A percentile compares a stretch with the other conserved stretches of the same genome.
Evolutionary conservation across 2,888 invertebrate genomes (phyloP).

Genomic region (Marasmarcha lunaedactyla): DNA sequence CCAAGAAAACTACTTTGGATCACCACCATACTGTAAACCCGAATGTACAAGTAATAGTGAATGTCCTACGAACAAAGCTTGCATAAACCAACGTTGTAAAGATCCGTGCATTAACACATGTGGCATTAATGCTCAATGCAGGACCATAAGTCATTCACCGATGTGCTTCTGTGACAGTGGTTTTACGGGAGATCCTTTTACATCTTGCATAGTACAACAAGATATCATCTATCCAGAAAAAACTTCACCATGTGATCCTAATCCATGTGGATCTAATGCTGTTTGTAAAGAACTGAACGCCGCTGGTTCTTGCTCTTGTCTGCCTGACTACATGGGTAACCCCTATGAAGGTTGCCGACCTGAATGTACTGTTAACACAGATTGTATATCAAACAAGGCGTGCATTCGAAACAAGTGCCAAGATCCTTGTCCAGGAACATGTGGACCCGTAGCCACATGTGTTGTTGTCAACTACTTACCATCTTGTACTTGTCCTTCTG

Average conservation of each 20-base stretch:
- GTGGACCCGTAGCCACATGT: slow-evolving; percentile 79
- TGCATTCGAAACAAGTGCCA: slow-evolving; percentile 80
- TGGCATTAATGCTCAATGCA: slow-evolving; percentile 77
- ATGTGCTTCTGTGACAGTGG: slow-evolving; percentile 78
- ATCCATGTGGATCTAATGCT: slow-evolving; percentile 75
- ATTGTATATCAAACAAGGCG: slow-evolving; percentile 77
- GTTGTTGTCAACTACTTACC: slow-evolving; percentile 79
- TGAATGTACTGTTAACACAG: slow-evolving; percentile 79
- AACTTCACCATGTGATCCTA: slow-evolving; percentile 70
- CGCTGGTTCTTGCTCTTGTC: slow-evolving; percentile 77
- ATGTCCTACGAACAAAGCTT: slow-evolving; percentile 74
- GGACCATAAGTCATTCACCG: slow-evolving; percentile 80
- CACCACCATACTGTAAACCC: slow-evolving; percentile 83
- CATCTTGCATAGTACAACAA: slow-evolving; percentile 63
- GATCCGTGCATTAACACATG: slow-evolving; percentile 79
- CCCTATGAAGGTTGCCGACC: slow-evolving; percentile 84
- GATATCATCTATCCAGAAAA: slow-evolving; percentile 39
- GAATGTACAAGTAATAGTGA: slow-evolving; percentile 79
- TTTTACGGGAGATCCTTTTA: slow-evolving; percentile 78
- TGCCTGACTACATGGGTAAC: slow-evolving; percentile 80
- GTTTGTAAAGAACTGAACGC: slow-evolving; percentile 70
- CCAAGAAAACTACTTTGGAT: slow-evolving; percentile 74
- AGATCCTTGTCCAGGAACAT: slow-evolving; percentile 84
- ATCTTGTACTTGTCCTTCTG: slow-evolving; percentile 74
- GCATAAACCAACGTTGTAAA: slow-evolving; percentile 74